Evolutionary conservation across 2,113 vertebrate species (phyloP).

Genomic region (Felis catus): F.catus_Fca126_mat1.0 CM031420.1:112016501-112017000

Average conservation of each 20-base stretch:
- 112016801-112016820: neutral
- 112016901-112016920: neutral
- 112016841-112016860: neutral
- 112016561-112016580: too few species aligned
- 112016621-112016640: neutral
- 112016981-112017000: neutral
- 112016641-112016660: neutral
- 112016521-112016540: neutral
- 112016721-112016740: neutral
- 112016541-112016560: neutral
- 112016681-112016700: neutral
- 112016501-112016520: neutral
- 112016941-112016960: rapidly evolving
- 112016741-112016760: neutral
- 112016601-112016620: neutral
- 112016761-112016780: neutral
- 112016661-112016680: neutral
- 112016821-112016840: neutral
- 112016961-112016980: neutral
- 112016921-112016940: neutral
- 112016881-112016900: neutral
- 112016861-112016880: neutral
- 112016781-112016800: neutral
- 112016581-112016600: neutral
- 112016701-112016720: neutral